phyloP scores from a whole-genome alignment of 1,140 invertebrate species.

The Drosophila athabasca region DNA sequence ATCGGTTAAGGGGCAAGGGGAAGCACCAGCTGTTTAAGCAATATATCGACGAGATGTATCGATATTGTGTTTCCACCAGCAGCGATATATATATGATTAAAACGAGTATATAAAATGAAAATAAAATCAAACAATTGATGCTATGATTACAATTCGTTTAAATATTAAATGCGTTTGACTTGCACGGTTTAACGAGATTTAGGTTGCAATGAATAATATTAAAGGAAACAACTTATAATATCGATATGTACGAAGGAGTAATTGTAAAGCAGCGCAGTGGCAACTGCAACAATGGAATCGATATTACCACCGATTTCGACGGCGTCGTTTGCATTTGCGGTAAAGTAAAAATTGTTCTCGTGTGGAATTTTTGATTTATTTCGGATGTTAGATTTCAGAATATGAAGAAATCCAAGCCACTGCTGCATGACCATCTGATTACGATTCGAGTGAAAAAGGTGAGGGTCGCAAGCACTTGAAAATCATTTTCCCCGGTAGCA shows the following conservation, averaged over 20 bases:
- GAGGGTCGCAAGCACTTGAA: not conserved
- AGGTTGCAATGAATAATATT: no score
- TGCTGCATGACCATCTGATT: conserved; percentile 73
- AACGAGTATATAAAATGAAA: no score
- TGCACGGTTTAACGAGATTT: no score
- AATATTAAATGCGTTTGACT: no score
- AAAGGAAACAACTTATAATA: no score
- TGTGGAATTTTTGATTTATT: conserved; percentile 32
- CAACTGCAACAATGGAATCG: not conserved
- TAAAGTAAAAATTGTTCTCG: conserved; percentile 35
- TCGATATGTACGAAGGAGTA: no score
- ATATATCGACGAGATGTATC: no score
- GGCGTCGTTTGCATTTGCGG: conserved; percentile 57
- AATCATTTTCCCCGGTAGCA: no score
- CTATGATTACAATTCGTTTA: no score
- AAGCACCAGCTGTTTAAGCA: conserved; percentile 29
- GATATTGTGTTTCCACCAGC: not conserved
- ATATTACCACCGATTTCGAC: conserved; percentile 22
- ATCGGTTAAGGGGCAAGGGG: conserved; percentile 4
- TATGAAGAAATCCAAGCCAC: conserved; percentile 78
- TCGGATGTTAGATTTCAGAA: conserved; percentile 37
- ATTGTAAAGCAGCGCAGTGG: not conserved
- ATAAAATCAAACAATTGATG: no score
- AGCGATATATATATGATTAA: no score
- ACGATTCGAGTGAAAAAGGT: conserved; percentile 81